A percentile compares a stretch with the other conserved stretches of the same genome.
Conservation (phyloP, 2,113 vertebrate species). For the Aldabrachelys gigantea region DNA sequence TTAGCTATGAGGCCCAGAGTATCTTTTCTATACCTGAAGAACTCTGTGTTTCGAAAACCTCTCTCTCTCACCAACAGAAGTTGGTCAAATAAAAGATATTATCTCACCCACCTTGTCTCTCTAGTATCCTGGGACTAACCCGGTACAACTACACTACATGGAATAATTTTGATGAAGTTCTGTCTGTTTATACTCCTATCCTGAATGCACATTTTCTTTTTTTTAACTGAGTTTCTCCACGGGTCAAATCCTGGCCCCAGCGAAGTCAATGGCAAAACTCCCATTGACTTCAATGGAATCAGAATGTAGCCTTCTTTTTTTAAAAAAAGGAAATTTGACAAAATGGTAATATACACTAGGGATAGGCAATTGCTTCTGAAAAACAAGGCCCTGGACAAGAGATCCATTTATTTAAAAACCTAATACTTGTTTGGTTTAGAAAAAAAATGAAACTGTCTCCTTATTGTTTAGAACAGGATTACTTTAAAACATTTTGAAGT, state of each 20-base stretch:
- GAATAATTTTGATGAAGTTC: background rate
- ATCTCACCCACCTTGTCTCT: background rate
- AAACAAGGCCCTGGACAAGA: background rate
- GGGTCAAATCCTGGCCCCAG: background rate
- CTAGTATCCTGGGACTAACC: background rate
- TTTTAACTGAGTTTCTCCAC: background rate
- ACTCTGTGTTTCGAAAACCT: background rate
- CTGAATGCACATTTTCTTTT: background rate
- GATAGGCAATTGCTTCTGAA: background rate
- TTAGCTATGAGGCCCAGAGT: background rate
- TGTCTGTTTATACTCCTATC: background rate
- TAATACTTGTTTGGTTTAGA: background rate
- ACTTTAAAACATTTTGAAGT: constrained; percentile 30
- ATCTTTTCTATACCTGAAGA: background rate
- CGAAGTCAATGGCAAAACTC: background rate
- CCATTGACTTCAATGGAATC: background rate
- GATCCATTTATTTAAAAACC: background rate
- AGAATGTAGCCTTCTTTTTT: background rate
- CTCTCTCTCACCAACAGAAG: background rate
- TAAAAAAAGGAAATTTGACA: background rate
- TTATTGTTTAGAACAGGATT: background rate
- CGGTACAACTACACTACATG: background rate
- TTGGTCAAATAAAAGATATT: background rate
- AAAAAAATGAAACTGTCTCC: background rate
- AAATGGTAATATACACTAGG: background rate